Conservation (phyloP, 2,888 invertebrate genomes). For the Abscondita cerata region DNA sequence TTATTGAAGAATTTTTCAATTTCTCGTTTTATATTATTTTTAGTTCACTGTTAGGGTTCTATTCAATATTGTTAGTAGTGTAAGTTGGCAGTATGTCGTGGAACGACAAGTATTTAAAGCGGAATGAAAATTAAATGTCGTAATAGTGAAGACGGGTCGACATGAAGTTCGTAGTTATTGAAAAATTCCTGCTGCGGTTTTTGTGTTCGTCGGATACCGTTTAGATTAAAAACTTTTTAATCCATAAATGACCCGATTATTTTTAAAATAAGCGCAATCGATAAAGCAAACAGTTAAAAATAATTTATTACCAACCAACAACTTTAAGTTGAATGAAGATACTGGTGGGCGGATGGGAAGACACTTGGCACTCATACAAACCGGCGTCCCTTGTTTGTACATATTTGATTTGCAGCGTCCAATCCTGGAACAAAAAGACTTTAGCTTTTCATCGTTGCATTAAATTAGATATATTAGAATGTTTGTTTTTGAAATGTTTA, state of each 20-base stretch:
- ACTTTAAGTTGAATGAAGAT: conserved; percentile 86
- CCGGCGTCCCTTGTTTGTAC: conserved; percentile 87
- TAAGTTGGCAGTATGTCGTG: background rate
- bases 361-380: conserved; percentile 89
- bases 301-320: conserved; percentile 73
- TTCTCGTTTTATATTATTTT: too few relatives aligned
- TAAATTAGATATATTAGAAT: conserved; percentile 21
- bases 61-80: background rate
- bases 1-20: too few relatives aligned
- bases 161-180: conserved; percentile 13
- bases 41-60: too few relatives aligned
- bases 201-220: conserved; percentile 10
- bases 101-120: conserved; percentile 6
- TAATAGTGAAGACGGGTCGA: conserved; percentile 13
- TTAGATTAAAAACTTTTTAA: conserved; percentile 11
- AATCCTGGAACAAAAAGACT: conserved; percentile 67
- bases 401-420: conserved; percentile 90
- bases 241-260: background rate
- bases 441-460: conserved; percentile 9
- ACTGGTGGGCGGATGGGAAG: conserved; percentile 89
- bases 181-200: conserved; percentile 19
- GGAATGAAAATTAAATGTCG: conserved; percentile 17
- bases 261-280: too few relatives aligned
- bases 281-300: background rate
- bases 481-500: conserved; percentile 2